Base-by-base conservation (phyloP, 2,888 invertebrate genomes). In the Platycheirus albimanus region DNA sequence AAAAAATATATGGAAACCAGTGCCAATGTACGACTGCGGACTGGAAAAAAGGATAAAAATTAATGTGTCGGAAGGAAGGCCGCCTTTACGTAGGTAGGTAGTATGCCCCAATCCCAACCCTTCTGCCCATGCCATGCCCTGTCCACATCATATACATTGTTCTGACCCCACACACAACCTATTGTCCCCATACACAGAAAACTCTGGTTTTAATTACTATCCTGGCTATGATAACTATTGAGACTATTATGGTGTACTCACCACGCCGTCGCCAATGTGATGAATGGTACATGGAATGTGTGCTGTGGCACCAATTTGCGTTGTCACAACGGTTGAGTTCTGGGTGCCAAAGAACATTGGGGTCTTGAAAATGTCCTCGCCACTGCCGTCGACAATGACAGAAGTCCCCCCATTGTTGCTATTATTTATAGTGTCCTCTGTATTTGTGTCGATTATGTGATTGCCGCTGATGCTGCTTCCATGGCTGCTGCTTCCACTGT, bases 241-340 rank as follows among this genome's bases (percentile, higher is more conserved):
- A 58, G 61, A 61, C 45, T 19, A 33, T 28, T 33, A 51, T 45
- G 52, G 45, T 67, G 33, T 86, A 94, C 96, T 95, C 91, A 97
- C 97, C 93, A 95, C 95, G 87, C 96, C 96, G 90, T 97, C 96
- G 63, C 96, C 96, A 87, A 96, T 95, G 89, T 96, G 95, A 89
- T 95, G 95, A 85, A 97, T 95, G 85, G 95, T 93, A 90, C 97
- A 97, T 1, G 96, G 96, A 84, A 97, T 92, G 76, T 95, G 92
- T 3, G 96, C 96, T 0, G 95, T 96, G 77, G 96, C 96, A 13
- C 96, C 96, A 49, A 95, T 95, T 91, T 97, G 96, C 86, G 96
- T 95, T 84, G 95, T 95, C 89, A 97, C 93, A 51, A 94, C 91
- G 0, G 96, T 96, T 85, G 95, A 95, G 89, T 97, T 97, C 88